Evolutionary conservation across 2,797 vertebrate species (phyloP).

Genomic region (Anas capensis): DNA sequence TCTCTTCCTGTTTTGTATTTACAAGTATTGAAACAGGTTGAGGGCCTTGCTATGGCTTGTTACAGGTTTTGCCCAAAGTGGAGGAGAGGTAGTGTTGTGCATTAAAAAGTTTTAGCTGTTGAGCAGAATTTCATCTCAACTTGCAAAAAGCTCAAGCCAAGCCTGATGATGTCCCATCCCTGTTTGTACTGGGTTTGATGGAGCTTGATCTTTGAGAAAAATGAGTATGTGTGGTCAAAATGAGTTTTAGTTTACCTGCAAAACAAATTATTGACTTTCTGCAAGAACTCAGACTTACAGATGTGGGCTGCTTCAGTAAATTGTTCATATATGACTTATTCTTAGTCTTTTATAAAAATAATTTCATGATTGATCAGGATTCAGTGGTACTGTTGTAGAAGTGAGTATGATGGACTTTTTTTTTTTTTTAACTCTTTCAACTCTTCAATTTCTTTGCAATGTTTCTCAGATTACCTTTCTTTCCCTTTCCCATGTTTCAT

Average conservation of each 20-base stretch:
- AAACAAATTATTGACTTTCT: neutral
- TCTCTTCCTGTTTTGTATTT: neutral
- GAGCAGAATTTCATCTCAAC: neutral
- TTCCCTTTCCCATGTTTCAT: accelerated
- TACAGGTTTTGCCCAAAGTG: neutral
- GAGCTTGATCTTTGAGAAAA: neutral
- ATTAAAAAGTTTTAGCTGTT: neutral
- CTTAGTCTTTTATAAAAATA: neutral
- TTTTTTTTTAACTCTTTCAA: neutral
- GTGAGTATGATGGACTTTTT: neutral
- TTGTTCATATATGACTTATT: neutral
- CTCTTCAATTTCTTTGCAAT: neutral
- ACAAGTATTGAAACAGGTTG: too few relatives aligned
- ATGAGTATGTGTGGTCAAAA: accelerated
- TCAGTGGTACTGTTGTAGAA: accelerated
- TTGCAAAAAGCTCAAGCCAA: neutral
- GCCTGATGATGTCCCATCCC: neutral
- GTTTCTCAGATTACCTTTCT: neutral
- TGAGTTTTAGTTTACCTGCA: neutral
- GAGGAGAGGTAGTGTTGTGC: neutral
- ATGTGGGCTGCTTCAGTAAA: neutral
- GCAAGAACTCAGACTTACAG: neutral
- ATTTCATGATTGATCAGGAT: neutral
- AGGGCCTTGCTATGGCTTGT: neutral
- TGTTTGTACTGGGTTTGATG: neutral